phyloP scores from a whole-genome alignment of 1,140 invertebrate species.

The Zaprionus gabonicus region DNA sequence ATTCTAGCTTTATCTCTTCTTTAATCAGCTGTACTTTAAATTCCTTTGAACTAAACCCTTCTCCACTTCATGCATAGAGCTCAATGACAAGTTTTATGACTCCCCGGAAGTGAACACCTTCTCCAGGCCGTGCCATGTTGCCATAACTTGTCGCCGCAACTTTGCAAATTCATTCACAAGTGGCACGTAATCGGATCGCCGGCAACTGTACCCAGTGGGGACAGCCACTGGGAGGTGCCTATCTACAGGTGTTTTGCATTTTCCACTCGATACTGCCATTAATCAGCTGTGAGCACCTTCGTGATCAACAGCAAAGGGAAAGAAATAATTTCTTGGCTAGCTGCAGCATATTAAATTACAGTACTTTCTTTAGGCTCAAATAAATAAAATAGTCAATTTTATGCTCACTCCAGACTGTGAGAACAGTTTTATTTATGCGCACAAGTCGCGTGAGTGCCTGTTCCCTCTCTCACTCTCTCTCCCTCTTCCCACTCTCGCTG shows the following conservation, averaged over 20 bases:
- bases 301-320: slow-evolving; percentile 38
- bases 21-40: too few relatives aligned
- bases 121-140: slow-evolving; percentile 29
- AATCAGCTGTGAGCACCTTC: slow-evolving; percentile 40
- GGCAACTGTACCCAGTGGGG: slow-evolving; percentile 41
- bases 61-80: neutral
- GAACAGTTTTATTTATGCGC: slow-evolving; percentile 73
- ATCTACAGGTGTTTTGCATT: slow-evolving; percentile 46
- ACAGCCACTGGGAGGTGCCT: slow-evolving; percentile 25
- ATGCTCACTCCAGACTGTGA: slow-evolving; percentile 9
- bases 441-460: slow-evolving; percentile 71
- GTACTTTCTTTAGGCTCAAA: slow-evolving; percentile 63
- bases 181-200: slow-evolving; percentile 26
- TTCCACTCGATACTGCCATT: slow-evolving; percentile 24
- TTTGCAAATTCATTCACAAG: slow-evolving; percentile 26
- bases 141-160: neutral
- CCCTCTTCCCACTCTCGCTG: slow-evolving; percentile 43
- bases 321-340: slow-evolving; percentile 63
- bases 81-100: neutral
- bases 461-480: slow-evolving; percentile 36
- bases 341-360: slow-evolving; percentile 26
- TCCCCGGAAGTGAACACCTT: neutral
- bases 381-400: slow-evolving; percentile 11
- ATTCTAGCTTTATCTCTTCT: too few relatives aligned
- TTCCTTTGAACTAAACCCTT: neutral